These are phyloP conservation scores for Platorchestia sp. DNA, from an alignment of 1,140 invertebrate genomes.

Conservation along the genomic window DNA sequence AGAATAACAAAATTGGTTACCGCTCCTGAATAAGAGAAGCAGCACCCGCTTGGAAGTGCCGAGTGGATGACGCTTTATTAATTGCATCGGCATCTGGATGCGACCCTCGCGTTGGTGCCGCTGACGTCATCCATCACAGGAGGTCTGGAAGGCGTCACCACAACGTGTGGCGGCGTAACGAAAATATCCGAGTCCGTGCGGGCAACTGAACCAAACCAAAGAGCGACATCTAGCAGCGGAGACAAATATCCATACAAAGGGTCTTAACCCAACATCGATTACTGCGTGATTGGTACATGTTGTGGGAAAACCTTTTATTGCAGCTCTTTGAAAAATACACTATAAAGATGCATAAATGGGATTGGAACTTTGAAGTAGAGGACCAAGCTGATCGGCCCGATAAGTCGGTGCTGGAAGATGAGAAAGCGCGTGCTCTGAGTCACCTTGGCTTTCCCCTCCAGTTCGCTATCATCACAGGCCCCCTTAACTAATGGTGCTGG, in stretches of 20 bases:
- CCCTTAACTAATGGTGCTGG: slow-evolving; percentile 45
- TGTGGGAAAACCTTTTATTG: too few relatives aligned
- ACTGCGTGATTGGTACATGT: not conserved
- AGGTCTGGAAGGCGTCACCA: not conserved
- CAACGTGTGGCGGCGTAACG: not conserved
- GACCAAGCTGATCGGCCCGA: not conserved
- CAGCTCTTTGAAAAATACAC: too few relatives aligned
- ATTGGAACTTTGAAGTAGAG: too few relatives aligned
- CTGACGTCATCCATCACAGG: not conserved
- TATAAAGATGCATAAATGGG: too few relatives aligned
- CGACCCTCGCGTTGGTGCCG: too few relatives aligned
- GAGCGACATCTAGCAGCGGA: not conserved
- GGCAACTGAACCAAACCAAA: not conserved
- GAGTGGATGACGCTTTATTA: not conserved
- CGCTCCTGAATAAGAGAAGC: not conserved
- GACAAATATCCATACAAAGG: not conserved
- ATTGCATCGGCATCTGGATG: not conserved
- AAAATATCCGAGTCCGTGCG: not conserved
- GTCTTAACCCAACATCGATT: not conserved
- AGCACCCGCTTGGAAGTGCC: not conserved
- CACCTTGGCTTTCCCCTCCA: slow-evolving; percentile 1
- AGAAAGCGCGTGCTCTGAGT: not conserved
- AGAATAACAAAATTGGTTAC: not conserved
- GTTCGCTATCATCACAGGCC: not conserved
- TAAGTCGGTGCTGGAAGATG: not conserved